These are phyloP conservation scores for Apotomis capreana DNA, from an alignment of 2,888 invertebrate genomes.

Conservation along the genomic window DNA sequence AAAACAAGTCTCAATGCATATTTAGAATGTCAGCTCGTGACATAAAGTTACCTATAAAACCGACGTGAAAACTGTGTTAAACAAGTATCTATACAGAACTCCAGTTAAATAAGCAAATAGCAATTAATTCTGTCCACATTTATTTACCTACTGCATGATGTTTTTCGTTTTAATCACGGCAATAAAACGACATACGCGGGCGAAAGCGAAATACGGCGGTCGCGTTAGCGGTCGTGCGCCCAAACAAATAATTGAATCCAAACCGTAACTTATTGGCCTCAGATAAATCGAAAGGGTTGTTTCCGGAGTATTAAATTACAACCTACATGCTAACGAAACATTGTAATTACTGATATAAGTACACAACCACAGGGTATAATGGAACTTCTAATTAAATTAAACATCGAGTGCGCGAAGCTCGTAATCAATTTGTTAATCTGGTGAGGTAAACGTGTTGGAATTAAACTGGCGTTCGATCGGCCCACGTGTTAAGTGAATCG, in stretches of 20 bases:
- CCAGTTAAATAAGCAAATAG: constrained; percentile 57
- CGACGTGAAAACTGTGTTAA: constrained; percentile 7
- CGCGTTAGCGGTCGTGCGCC: constrained; percentile 46
- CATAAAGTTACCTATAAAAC: constrained; percentile 13
- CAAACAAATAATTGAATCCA: constrained; percentile 58
- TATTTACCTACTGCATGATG: constrained; percentile 40
- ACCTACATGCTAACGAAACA: constrained; percentile 33
- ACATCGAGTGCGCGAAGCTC: constrained; percentile 36
- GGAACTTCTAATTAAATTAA: constrained; percentile 42
- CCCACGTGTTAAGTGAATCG: constrained; percentile 41
- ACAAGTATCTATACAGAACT: constrained; percentile 29
- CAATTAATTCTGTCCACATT: constrained; percentile 56
- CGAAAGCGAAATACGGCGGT: constrained; percentile 46
- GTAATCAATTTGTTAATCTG: constrained; percentile 43
- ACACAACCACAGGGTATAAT: constrained; percentile 39
- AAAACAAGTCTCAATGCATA: neutral
- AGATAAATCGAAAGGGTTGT: constrained; percentile 48
- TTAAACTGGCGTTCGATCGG: constrained; percentile 35
- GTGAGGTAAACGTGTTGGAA: constrained; percentile 40
- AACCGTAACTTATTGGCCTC: constrained; percentile 51
- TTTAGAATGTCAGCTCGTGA: constrained; percentile 16
- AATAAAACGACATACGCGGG: constrained; percentile 50
- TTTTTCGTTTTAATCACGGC: constrained; percentile 55
- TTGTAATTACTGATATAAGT: constrained; percentile 42
- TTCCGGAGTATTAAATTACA: constrained; percentile 39